A percentile compares a stretch with the other conserved stretches of the same genome.
phyloP scores from a whole-genome alignment of 1,140 invertebrate species.

The Calephelis virginiensis region DNA sequence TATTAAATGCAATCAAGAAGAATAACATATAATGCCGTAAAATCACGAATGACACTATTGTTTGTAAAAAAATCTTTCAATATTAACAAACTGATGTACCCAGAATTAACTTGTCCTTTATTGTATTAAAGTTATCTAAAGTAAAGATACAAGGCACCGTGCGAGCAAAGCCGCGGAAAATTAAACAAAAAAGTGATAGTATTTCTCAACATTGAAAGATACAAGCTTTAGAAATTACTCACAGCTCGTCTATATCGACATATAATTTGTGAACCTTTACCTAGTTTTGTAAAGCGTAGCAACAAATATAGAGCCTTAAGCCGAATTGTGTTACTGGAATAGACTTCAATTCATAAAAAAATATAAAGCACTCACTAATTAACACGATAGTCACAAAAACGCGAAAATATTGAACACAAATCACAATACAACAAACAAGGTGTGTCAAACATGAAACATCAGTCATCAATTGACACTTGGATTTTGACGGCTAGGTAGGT shows the following conservation, averaged over 20 bases:
- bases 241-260: constrained; percentile 25
- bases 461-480: neutral
- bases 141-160: no score
- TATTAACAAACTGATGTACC: no score
- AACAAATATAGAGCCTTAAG: neutral
- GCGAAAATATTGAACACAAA: constrained; percentile 18
- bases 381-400: constrained; percentile 31
- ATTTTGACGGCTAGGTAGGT: no score
- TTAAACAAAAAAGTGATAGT: neutral
- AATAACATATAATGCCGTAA: no score
- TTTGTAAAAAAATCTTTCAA: no score
- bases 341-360: neutral
- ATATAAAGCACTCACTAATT: neutral
- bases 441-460: constrained; percentile 37
- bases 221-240: neutral
- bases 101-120: no score
- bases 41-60: no score
- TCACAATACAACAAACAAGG: constrained; percentile 30
- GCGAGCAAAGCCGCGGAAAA: neutral
- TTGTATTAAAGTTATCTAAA: no score
- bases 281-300: constrained; percentile 19
- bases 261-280: constrained; percentile 31
- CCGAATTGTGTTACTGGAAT: neutral
- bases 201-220: neutral
- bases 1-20: no score